Base-by-base conservation (phyloP, 2,797 vertebrate species). In the Mus caroli region DNA sequence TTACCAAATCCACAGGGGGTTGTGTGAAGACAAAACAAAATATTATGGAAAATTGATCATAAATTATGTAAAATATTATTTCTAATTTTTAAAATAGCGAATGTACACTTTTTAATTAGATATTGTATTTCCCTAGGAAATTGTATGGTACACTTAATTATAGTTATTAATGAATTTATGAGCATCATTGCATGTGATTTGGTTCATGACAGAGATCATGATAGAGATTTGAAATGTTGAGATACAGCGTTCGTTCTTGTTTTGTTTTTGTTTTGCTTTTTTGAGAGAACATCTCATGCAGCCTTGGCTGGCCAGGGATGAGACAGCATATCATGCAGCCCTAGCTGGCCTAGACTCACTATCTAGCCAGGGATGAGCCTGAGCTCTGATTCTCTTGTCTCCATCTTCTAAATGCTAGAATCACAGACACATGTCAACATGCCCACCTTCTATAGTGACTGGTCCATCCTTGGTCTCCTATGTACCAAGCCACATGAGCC, bases 41-140 rank as follows among this genome's bases (percentile, higher is more conserved):
- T 87, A 69, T 62, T 80, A 64, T 92, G 19, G 71, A 43, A 43
- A 92, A 79, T 64, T 79, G 43, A 80, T 24, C 67, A 20, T 24
- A n/a, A 40, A 50, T 92, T 80, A 76, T 28, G 3, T 95, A 43
- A 84, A 95, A 93, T 24, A 7, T 92, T 84, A 56, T 92, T 97
- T 90, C 34, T 11, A 62, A 37, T 58, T 78, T 85, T 92, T 75
- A 75, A 95, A 86, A 93, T 75, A 94, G 71, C 31, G 26, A 90
- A 22, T 77, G 9, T 56, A n/a, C 96, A 14, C 85, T 69, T 92
- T 94, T 12, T 64, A 1, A 71, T 40, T 67, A 6, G 91, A 6
- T n/a, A 50, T 7, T 87, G 1, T 52, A 67, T 82, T 88, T 95
- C 34, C 71, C 8, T 76, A 71, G 85, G 19, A 75, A 88, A 56